Evolutionary conservation across 1,140 invertebrate genomes (phyloP).

Genomic region (Meloidogyne floridensis): DNA sequence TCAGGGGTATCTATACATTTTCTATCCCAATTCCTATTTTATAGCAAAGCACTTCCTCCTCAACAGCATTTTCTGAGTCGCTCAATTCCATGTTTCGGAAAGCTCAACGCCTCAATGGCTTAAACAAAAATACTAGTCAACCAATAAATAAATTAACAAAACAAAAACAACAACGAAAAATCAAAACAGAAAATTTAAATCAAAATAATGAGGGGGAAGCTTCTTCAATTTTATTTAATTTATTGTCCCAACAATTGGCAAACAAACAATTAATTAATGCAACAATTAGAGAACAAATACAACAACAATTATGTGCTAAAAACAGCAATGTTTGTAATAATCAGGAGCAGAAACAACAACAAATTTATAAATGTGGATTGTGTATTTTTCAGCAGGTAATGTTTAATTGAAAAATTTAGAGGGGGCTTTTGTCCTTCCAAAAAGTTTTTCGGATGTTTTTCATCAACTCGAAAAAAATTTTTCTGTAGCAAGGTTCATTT

Average conservation of each 20-base stretch:
- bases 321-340: slow-evolving; percentile 6
- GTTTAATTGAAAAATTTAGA: not conserved
- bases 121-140: slow-evolving; percentile 10
- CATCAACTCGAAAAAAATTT: too few relatives aligned
- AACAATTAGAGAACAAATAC: not conserved
- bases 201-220: not conserved
- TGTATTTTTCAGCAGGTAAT: slow-evolving; percentile 14
- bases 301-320: not conserved
- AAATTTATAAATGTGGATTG: slow-evolving; percentile 1
- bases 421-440: too few relatives aligned
- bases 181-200: not conserved
- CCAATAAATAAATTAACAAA: not conserved
- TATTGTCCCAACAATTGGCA: not conserved
- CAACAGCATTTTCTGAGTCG: not conserved
- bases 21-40: not conserved
- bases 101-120: slow-evolving; percentile 23
- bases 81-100: slow-evolving; percentile 24
- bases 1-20: too few relatives aligned
- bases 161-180: not conserved
- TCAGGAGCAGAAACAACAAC: slow-evolving; percentile 14
- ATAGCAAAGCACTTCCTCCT: slow-evolving; percentile 19
- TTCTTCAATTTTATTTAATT: not conserved
- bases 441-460: too few relatives aligned
- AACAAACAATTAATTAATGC: not conserved
- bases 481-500: too few relatives aligned